A percentile compares a stretch with the other conserved stretches of the same genome.
These are phyloP conservation scores for Melanostoma scalare DNA, from an alignment of 2,888 invertebrate genomes.

Conservation along the genomic window DNA sequence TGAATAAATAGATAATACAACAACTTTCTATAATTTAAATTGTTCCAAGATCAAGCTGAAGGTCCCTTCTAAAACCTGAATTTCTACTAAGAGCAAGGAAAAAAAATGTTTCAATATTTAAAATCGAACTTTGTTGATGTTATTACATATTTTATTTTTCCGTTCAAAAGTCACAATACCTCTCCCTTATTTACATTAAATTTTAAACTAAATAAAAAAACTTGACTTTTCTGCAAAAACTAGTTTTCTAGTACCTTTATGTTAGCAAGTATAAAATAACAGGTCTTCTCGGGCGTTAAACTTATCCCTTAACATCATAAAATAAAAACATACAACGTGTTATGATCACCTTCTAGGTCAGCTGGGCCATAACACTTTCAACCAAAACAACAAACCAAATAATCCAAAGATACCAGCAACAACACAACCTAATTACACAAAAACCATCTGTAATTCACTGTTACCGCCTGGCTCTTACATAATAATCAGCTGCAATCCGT, in stretches of 20 bases:
- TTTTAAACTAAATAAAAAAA: conserved; percentile 2
- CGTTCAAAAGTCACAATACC: not conserved
- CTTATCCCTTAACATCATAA: conserved; percentile 33
- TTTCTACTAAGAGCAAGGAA: too few species aligned
- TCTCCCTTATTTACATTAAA: not conserved
- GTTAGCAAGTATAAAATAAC: conserved; percentile 2
- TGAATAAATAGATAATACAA: too few species aligned
- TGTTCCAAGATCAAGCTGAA: too few species aligned
- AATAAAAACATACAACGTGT: not conserved
- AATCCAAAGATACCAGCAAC: conserved; percentile 26
- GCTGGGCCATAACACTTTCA: conserved; percentile 43
- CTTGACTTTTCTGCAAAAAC: conserved; percentile 7
- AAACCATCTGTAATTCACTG: conserved; percentile 52
- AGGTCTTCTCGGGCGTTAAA: conserved; percentile 51
- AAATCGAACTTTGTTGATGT: too few species aligned
- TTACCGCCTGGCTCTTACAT: conserved; percentile 56
- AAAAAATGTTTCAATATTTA: too few species aligned
- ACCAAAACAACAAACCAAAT: conserved; percentile 28
- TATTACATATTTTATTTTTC: conserved; percentile 4
- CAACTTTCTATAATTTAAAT: too few species aligned
- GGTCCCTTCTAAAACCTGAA: too few species aligned
- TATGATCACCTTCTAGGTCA: conserved; percentile 67
- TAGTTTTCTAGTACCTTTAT: conserved; percentile 1
- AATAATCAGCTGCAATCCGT: conserved; percentile 65
- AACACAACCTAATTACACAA: conserved; percentile 48